Percentiles rank a stretch among this genome's conserved stretches.
Evolutionary conservation across 2,888 invertebrate species (phyloP).

Genomic region (Zelleria hepariella): DNA sequence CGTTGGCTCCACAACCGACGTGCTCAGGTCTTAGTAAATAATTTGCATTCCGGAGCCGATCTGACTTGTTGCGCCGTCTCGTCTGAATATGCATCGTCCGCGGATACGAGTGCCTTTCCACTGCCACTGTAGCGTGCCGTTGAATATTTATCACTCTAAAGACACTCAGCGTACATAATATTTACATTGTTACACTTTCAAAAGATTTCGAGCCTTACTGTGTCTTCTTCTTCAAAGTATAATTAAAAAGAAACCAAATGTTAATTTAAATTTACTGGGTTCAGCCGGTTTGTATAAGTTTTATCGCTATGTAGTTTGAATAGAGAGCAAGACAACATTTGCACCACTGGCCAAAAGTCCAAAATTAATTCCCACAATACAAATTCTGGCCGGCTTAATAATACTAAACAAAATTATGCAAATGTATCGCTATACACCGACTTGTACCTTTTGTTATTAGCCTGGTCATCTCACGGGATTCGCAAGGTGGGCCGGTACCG

Average conservation of each 20-base stretch:
- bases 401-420: slow-evolving; percentile 26
- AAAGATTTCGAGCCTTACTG: no score
- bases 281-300: not conserved
- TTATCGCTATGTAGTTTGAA: not conserved
- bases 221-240: not conserved
- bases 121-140: not conserved
- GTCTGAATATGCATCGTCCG: not conserved
- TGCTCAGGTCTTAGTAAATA: not conserved
- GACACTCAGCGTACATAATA: not conserved
- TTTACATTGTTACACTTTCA: not conserved
- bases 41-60: not conserved
- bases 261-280: not conserved
- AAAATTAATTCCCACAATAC: not conserved
- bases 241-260: not conserved
- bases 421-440: slow-evolving; percentile 34
- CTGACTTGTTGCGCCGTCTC: not conserved
- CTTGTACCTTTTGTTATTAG: slow-evolving; percentile 32
- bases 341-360: not conserved
- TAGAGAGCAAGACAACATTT: not conserved
- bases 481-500: slow-evolving; percentile 29
- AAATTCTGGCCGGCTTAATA: not conserved
- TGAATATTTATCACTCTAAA: not conserved
- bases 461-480: slow-evolving; percentile 57
- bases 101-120: not conserved
- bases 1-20: not conserved